A percentile compares a stretch with the other conserved stretches of the same genome.
These are phyloP conservation scores for Eubucco bourcierii DNA, from an alignment of 2,113 vertebrate species.

Conservation along the genomic window DNA sequence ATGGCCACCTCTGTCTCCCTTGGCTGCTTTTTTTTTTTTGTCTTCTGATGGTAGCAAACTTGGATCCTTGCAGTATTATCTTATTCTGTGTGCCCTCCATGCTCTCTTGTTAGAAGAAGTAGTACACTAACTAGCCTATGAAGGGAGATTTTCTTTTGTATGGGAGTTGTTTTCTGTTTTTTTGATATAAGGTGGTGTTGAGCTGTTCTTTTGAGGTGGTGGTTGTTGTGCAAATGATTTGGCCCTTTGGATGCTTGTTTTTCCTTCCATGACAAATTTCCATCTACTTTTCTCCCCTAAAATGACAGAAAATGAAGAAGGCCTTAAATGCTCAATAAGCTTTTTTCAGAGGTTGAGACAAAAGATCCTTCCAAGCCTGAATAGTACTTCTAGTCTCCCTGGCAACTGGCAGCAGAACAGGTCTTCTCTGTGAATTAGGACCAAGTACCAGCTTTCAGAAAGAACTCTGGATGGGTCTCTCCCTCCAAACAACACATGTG, in stretches of 20 bases:
- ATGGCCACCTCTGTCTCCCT: not conserved
- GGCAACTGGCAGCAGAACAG: conserved; percentile 51
- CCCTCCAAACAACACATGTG: not conserved
- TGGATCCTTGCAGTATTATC: not conserved
- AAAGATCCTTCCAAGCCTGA: conserved; percentile 63
- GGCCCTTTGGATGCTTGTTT: conserved; percentile 22
- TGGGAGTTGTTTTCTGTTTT: not conserved
- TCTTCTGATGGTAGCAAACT: not conserved
- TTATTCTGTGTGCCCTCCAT: not conserved
- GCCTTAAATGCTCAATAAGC: conserved; percentile 38
- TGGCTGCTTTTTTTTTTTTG: not conserved
- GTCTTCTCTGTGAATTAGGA: conserved; percentile 39
- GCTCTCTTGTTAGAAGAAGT: not conserved
- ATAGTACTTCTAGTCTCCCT: conserved; percentile 59
- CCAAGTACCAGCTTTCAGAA: conserved; percentile 24
- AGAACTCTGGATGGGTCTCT: not conserved
- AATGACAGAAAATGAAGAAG: conserved; percentile 44
- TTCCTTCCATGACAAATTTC: conserved; percentile 30
- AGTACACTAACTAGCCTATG: not conserved
- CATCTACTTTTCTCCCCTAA: conserved; percentile 1
- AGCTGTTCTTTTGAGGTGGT: conserved; percentile 14
- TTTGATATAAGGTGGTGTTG: not conserved
- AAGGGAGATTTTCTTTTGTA: conserved; percentile 27
- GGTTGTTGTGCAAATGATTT: conserved; percentile 10
- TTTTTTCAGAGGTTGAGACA: conserved; percentile 59